Evolutionary conservation across 2,888 invertebrate species (phyloP).

Genomic region (Aplocera efformata): DNA sequence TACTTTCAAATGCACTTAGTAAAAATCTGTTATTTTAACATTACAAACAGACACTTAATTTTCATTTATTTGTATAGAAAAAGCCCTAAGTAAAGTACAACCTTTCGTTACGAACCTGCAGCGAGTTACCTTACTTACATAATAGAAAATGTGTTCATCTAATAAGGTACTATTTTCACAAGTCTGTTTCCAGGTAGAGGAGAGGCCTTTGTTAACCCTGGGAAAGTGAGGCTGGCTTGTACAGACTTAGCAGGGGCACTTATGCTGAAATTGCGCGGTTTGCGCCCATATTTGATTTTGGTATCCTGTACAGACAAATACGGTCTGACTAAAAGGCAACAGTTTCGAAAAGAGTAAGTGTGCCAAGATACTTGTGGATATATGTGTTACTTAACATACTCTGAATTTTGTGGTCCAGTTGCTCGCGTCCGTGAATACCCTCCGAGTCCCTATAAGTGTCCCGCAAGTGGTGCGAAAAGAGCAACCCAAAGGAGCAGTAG

Average conservation of each 20-base stretch:
- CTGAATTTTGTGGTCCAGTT: no score
- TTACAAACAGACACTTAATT: no score
- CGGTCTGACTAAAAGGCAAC: conserved; percentile 40
- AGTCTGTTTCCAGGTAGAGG: conserved; percentile 52
- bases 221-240: conserved; percentile 57
- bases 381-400: no score
- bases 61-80: no score
- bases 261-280: conserved; percentile 63
- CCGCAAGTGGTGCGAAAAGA: no score
- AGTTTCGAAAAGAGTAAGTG: conserved; percentile 49
- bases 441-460: no score
- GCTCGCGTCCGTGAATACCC: no score
- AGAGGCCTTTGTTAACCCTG: conserved; percentile 56
- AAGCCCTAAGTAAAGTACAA: conserved; percentile 14
- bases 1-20: no score
- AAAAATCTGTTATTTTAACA: no score
- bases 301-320: conserved; percentile 44
- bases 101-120: conserved; percentile 15
- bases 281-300: conserved; percentile 66
- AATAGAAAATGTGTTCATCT: conserved; percentile 19
- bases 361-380: conserved; percentile 6
- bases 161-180: conserved; percentile 19
- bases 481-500: no score
- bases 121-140: conserved; percentile 14
- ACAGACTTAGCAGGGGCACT: conserved; percentile 64